phyloP scores from a whole-genome alignment of 2,888 invertebrate species.

The Monoplex corrugatus region DNA sequence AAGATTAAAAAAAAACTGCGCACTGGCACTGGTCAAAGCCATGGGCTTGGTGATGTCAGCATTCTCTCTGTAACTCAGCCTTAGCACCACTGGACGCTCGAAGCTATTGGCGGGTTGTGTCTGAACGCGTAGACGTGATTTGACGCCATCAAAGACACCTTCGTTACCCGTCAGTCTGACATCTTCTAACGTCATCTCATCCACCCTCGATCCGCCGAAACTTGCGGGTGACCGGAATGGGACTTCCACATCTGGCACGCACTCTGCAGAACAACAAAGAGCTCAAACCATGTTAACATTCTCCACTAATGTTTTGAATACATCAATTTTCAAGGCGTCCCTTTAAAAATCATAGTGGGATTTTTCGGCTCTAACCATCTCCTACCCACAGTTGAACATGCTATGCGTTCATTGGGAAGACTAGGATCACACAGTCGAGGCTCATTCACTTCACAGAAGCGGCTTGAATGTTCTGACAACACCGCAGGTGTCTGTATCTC shows the following conservation, averaged over 20 bases:
- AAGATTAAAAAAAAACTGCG: background rate
- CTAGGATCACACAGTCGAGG: no score
- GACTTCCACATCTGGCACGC: conserved; percentile 1
- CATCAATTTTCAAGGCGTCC: no score
- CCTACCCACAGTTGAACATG: no score
- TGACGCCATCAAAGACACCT: background rate
- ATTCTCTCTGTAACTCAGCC: background rate
- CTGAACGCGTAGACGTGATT: background rate
- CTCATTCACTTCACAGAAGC: no score
- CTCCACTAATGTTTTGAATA: no score
- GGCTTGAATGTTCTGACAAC: no score
- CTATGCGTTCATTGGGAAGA: no score
- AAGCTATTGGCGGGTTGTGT: background rate
- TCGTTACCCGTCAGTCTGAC: background rate
- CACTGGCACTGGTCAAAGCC: conserved; percentile 1
- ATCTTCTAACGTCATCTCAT: background rate
- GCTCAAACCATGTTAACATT: no score
- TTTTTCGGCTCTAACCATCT: background rate
- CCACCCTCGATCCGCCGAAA: background rate
- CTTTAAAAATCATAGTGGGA: background rate
- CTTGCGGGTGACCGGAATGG: background rate
- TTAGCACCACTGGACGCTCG: background rate
- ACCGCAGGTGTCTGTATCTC: no score
- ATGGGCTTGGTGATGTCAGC: background rate
- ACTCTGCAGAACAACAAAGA: background rate